Percentiles rank a stretch among this genome's conserved stretches.
Evolutionary conservation across 2,113 vertebrate genomes (phyloP).

Genomic region (Erinaceus europaeus): DNA sequence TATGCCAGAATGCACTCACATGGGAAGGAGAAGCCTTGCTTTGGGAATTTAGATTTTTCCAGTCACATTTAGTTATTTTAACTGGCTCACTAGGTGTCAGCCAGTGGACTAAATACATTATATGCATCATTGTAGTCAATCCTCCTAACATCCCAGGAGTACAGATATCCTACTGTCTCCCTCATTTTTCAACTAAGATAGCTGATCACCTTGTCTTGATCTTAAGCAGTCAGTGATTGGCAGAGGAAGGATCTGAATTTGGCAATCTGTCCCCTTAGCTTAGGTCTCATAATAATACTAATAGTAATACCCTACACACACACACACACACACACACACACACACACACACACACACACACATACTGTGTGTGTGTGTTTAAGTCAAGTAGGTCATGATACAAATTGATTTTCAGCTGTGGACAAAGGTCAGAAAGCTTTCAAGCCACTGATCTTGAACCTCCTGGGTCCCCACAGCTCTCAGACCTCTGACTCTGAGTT

Average conservation of each 20-base stretch:
- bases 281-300: no score
- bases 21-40: neutral
- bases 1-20: neutral
- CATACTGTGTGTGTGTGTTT: neutral
- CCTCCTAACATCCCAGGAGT: neutral
- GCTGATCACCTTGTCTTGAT: no score
- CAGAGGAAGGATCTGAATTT: neutral
- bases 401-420: neutral
- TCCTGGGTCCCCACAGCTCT: neutral
- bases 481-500: neutral
- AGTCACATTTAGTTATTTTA: neutral
- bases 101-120: neutral
- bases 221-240: neutral
- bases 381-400: neutral
- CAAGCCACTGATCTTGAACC: neutral
- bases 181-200: neutral
- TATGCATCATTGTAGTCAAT: neutral
- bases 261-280: neutral
- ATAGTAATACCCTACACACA: accelerated
- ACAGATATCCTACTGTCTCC: neutral
- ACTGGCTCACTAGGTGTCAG: neutral
- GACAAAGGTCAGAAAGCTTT: neutral
- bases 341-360: accelerated
- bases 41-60: neutral
- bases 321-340: accelerated